phyloP scores from a whole-genome alignment of 2,888 invertebrate genomes.

The Lamellibrachia columna region DNA sequence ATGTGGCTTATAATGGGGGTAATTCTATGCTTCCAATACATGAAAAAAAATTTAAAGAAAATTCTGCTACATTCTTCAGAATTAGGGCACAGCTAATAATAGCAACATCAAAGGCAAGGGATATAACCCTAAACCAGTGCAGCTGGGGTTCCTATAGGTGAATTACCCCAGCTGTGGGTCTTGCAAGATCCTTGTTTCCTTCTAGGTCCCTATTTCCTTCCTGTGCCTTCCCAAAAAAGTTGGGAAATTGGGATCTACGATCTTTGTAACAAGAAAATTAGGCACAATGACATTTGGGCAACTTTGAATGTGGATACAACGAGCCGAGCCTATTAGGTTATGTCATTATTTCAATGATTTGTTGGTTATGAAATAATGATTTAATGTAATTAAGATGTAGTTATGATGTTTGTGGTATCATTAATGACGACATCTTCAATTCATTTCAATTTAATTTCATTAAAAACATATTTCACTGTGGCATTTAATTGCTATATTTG shows the following conservation, averaged over 20 bases:
- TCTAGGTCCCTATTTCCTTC: neutral
- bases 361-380: too few species aligned
- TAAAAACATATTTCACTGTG: too few species aligned
- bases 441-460: too few species aligned
- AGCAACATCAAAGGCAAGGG: neutral
- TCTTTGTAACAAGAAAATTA: neutral
- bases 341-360: too few species aligned
- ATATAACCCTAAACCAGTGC: neutral
- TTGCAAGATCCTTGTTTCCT: neutral
- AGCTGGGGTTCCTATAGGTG: neutral
- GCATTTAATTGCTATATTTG: too few species aligned
- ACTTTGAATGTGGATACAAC: too few species aligned
- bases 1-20: neutral
- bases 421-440: too few species aligned
- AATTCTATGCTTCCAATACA: neutral
- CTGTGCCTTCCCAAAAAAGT: neutral
- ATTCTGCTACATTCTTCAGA: neutral
- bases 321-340: too few species aligned
- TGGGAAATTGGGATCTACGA: neutral
- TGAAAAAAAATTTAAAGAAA: neutral
- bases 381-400: too few species aligned
- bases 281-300: too few species aligned
- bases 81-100: neutral
- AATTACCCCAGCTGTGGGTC: neutral
- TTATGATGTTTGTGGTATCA: too few species aligned